These are phyloP conservation scores for Charaxes varanes DNA, from an alignment of 1,140 invertebrate genomes.

Conservation along the genomic window DNA sequence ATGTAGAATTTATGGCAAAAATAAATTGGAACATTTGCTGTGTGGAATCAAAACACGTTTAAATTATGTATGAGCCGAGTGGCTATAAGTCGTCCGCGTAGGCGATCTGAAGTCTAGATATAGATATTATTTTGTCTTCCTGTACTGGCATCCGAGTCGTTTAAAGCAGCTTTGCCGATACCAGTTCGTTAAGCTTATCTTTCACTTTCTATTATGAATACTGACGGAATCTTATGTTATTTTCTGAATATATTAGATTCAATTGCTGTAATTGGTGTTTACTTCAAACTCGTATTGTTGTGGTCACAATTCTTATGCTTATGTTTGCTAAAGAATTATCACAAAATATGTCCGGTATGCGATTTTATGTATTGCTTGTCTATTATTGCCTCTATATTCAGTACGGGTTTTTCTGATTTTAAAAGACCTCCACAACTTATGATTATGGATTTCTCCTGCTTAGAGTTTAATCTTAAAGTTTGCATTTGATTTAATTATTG, in stretches of 20 bases:
- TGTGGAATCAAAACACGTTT: constrained; percentile 42
- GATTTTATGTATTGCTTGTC: no score
- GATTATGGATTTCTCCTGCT: no score
- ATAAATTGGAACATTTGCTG: constrained; percentile 42
- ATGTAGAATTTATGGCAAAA: constrained; percentile 43
- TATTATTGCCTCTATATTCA: no score
- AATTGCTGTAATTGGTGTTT: constrained; percentile 6
- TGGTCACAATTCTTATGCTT: no score
- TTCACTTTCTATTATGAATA: constrained; percentile 26
- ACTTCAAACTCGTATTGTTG: no score
- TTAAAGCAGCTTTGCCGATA: constrained; percentile 21
- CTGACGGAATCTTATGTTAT: constrained; percentile 19
- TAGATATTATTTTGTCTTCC: constrained; percentile 30
- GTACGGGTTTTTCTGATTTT: no score
- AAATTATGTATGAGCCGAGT: constrained; percentile 46
- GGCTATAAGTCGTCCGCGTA: constrained; percentile 40
- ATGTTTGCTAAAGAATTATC: no score
- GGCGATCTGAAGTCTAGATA: constrained; percentile 33
- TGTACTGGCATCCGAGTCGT: constrained; percentile 24
- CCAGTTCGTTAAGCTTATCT: constrained; percentile 24
- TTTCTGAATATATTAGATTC: constrained; percentile 9
- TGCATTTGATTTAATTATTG: no score
- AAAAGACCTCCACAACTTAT: no score
- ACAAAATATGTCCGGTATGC: no score
- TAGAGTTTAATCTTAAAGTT: no score